Conservation (phyloP, 2,113 vertebrate genomes). For the Ginglymostoma cirratum region DNA sequence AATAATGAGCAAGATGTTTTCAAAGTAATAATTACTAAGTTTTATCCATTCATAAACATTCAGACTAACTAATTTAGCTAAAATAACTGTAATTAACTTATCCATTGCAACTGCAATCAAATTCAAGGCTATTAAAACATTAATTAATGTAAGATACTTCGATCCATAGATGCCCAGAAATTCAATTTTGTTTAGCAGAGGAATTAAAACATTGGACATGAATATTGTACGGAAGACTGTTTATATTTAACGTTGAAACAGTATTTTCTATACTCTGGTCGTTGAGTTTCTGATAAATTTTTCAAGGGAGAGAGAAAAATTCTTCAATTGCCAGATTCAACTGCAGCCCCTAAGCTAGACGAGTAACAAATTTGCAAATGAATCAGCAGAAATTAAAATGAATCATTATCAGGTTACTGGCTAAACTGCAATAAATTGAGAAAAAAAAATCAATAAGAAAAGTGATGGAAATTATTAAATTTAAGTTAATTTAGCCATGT, state of each 20-base stretch:
- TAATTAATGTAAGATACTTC: not conserved
- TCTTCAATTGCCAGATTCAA: not conserved
- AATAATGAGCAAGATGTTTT: not conserved
- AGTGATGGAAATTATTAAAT: slow-evolving; percentile 32
- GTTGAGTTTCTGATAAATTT: not conserved
- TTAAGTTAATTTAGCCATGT: not conserved
- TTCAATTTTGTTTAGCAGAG: not conserved
- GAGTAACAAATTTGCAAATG: not conserved
- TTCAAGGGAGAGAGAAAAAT: not conserved
- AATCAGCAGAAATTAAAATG: not conserved
- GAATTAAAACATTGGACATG: not conserved
- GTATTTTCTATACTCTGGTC: not conserved
- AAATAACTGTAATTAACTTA: not conserved
- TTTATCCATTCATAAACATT: not conserved
- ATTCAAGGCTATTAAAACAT: slow-evolving; percentile 3
- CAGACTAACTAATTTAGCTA: not conserved
- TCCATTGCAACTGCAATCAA: not conserved
- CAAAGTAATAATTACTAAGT: not conserved
- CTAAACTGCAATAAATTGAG: slow-evolving; percentile 23
- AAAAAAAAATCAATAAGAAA: slow-evolving; percentile 27
- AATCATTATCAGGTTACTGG: not conserved
- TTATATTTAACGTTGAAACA: not conserved
- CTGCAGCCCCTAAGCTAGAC: not conserved
- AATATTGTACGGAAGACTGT: not conserved
- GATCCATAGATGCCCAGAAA: not conserved